Evolutionary conservation across 1,140 invertebrate genomes (phyloP).

Genomic region (Zaprionus vittiger): DNA sequence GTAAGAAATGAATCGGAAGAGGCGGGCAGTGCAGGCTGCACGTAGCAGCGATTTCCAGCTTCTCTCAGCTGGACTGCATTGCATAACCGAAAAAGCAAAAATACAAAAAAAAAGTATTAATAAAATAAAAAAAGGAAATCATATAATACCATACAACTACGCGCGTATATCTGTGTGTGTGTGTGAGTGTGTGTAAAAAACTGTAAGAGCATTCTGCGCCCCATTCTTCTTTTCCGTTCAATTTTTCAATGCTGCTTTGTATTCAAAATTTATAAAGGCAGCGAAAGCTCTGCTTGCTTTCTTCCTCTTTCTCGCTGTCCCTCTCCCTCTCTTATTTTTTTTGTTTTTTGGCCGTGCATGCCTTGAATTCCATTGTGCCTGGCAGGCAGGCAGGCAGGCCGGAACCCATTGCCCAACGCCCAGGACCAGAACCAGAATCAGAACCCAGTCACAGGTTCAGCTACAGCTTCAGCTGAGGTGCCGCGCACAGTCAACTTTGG

Average conservation of each 20-base stretch:
- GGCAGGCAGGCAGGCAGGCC: slow-evolving; percentile 32
- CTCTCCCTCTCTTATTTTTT: slow-evolving; percentile 16
- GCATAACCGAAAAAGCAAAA: slow-evolving; percentile 30
- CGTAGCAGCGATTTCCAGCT: neutral
- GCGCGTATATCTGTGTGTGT: neutral
- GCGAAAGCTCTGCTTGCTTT: slow-evolving; percentile 36
- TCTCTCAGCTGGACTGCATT: slow-evolving; percentile 30
- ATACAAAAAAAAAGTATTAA: slow-evolving; percentile 17
- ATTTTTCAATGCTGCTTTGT: slow-evolving; percentile 65
- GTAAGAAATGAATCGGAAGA: neutral
- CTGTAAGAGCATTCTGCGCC: neutral
- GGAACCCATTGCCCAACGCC: slow-evolving; percentile 35
- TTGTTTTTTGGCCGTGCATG: slow-evolving; percentile 42
- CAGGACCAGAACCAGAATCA: slow-evolving; percentile 15
- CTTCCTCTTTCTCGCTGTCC: neutral
- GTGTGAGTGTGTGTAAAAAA: slow-evolving; percentile 2
- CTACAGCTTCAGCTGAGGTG: neutral
- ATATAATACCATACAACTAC: neutral
- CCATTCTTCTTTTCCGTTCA: slow-evolving; percentile 38
- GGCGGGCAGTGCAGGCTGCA: neutral
- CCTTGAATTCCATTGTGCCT: slow-evolving; percentile 58
- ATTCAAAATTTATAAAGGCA: slow-evolving; percentile 75
- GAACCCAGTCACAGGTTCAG: neutral
- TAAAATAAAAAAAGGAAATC: slow-evolving; percentile 18
- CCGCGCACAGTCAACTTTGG: neutral